Conservation (phyloP, 2,888 invertebrate species). For the Melanargia galathea region DNA sequence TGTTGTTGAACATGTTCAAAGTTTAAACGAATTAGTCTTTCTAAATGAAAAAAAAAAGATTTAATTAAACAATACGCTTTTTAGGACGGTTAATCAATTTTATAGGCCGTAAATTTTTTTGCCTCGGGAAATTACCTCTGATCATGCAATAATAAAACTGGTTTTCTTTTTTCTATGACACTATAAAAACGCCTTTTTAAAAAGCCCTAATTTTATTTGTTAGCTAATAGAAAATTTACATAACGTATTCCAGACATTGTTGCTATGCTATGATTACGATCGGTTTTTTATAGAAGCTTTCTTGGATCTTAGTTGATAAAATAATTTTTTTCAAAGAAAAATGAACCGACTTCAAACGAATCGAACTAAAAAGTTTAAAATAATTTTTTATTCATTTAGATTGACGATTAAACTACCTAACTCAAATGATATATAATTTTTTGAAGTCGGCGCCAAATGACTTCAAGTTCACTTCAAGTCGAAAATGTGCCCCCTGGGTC, state of each 20-base stretch:
- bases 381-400: too few relatives aligned
- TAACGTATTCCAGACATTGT: background rate
- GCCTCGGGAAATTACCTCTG: conserved; percentile 68
- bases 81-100: conserved; percentile 69
- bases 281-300: too few relatives aligned
- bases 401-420: too few relatives aligned
- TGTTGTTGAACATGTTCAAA: background rate
- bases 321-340: too few relatives aligned
- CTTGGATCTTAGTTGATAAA: too few relatives aligned
- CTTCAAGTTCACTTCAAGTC: too few relatives aligned
- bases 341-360: too few relatives aligned
- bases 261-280: too few relatives aligned
- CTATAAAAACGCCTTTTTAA: conserved; percentile 41
- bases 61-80: conserved; percentile 28
- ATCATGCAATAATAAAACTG: conserved; percentile 74
- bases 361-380: too few relatives aligned
- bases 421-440: too few relatives aligned
- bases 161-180: conserved; percentile 59
- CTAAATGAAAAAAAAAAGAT: conserved; percentile 12
- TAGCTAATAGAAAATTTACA: background rate
- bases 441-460: too few relatives aligned
- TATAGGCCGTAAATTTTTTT: conserved; percentile 76
- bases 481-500: too few relatives aligned
- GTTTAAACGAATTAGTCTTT: background rate
- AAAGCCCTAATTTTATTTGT: background rate